Base-by-base conservation (phyloP, 2,888 invertebrate species). In the Hyalella azteca region DNA sequence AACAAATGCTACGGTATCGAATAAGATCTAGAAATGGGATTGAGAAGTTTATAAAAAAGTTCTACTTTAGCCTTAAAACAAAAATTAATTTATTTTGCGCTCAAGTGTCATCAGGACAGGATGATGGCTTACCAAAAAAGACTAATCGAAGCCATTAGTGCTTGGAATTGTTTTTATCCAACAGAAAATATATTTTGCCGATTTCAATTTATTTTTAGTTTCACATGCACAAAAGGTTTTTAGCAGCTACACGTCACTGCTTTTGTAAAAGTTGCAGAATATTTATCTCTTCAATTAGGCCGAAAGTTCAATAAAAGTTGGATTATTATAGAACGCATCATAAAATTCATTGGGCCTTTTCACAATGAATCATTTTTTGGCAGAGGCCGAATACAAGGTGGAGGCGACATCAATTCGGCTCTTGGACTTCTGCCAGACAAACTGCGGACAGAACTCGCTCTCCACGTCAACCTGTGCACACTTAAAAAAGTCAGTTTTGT, bases 361-460 rank as follows among this genome's bases (percentile, higher is more conserved):
- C 5, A 9, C 7, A 29, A 9, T 73, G 19, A 73, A 1, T 73
- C n/a, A n/a, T 75, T 26, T 75, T 26, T 45, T 39, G 87, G 7
- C 87, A 91, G 97, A 81, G 97, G 97, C 7, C 91, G 97, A 77
- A 96, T 97, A 86, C 96, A 96, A 88, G 97, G 97, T 2, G 96
- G 96, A 0, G 96, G 96, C 11, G 97, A 97, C 88, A 97, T 97
- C 88, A 97, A 97, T 88, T 96, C 97, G 0, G 96, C 95, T 1
- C 90, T 97, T 78, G 96, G 96, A 15, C 90, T 97, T 45, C 90
- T 98, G 82, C 97, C 97, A 1, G 97, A 97, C 88, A 98, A 97
- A 88, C 91, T 98, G 85, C 97, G 97, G 91, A 97, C 97, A 49
- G 97, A 98, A 89, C 91, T 98, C 85, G 97, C 97, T 19, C 90